phyloP scores from a whole-genome alignment of 1,140 invertebrate genomes.

The Pomacea maculata region DNA sequence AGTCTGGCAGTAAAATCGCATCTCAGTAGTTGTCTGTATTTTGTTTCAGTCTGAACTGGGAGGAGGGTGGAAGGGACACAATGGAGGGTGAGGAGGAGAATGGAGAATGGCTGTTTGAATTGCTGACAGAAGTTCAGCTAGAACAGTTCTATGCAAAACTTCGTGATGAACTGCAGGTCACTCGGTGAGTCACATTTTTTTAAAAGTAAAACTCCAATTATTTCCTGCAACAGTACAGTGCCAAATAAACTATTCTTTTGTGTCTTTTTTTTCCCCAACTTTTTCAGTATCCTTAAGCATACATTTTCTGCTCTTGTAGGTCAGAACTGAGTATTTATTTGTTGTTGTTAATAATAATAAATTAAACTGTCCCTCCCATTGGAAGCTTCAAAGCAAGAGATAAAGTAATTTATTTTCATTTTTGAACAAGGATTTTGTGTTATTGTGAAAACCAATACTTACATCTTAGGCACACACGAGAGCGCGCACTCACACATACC shows the following conservation, averaged over 20 bases:
- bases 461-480: too few relatives aligned
- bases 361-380: too few relatives aligned
- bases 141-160: constrained; percentile 91
- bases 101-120: constrained; percentile 83
- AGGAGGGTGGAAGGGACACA: constrained; percentile 22
- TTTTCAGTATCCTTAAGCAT: not conserved
- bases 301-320: not conserved
- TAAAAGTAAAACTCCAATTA: not conserved
- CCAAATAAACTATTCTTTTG: not conserved
- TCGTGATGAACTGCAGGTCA: constrained; percentile 87
- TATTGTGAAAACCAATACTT: not conserved
- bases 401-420: too few relatives aligned
- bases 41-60: constrained; percentile 17
- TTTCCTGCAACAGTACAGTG: too few relatives aligned
- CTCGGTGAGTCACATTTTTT: constrained; percentile 45
- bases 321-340: not conserved
- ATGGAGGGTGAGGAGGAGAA: constrained; percentile 46
- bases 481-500: not conserved
- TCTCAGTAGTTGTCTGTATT: not conserved
- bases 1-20: not conserved
- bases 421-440: too few relatives aligned
- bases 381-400: too few relatives aligned
- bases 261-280: not conserved
- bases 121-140: constrained; percentile 89
- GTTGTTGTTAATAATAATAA: not conserved